These are phyloP conservation scores for Eubasilissa regina DNA, from an alignment of 1,140 invertebrate genomes.

Conservation along the genomic window DNA sequence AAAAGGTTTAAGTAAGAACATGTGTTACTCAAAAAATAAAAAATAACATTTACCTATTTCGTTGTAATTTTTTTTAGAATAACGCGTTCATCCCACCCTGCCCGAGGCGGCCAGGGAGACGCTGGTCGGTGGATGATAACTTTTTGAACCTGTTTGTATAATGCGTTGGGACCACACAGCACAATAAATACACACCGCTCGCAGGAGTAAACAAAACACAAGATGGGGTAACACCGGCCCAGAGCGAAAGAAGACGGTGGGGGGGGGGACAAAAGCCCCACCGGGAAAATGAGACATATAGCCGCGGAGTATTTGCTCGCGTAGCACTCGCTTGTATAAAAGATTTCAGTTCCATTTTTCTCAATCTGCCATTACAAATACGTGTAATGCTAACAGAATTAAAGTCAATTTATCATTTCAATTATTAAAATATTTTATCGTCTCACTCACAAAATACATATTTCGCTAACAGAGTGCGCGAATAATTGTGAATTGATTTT, in stretches of 20 bases:
- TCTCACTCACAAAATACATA: too few species aligned
- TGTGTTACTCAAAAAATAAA: too few species aligned
- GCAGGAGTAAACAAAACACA: conserved; percentile 25
- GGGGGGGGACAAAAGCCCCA: not conserved
- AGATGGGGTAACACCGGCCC: not conserved
- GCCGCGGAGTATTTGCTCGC: conserved; percentile 23
- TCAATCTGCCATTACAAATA: conserved; percentile 10
- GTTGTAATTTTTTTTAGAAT: too few species aligned
- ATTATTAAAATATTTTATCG: too few species aligned
- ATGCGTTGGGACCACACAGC: conserved; percentile 5
- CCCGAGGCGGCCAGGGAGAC: too few species aligned
- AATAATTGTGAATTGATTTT: too few species aligned
- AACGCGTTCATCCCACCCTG: too few species aligned
- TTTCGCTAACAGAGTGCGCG: too few species aligned
- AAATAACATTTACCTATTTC: too few species aligned
- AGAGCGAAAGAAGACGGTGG: not conserved
- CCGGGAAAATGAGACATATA: conserved; percentile 28
- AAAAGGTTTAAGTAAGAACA: too few species aligned
- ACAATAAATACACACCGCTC: not conserved
- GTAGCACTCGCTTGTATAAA: conserved; percentile 6
- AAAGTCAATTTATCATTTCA: too few species aligned
- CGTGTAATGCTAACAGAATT: not conserved
- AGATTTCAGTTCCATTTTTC: conserved; percentile 29
- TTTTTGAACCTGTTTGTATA: not conserved
- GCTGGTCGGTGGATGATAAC: not conserved